Conservation (phyloP, 1,140 invertebrate species). For the Chymomyza costata region DNA sequence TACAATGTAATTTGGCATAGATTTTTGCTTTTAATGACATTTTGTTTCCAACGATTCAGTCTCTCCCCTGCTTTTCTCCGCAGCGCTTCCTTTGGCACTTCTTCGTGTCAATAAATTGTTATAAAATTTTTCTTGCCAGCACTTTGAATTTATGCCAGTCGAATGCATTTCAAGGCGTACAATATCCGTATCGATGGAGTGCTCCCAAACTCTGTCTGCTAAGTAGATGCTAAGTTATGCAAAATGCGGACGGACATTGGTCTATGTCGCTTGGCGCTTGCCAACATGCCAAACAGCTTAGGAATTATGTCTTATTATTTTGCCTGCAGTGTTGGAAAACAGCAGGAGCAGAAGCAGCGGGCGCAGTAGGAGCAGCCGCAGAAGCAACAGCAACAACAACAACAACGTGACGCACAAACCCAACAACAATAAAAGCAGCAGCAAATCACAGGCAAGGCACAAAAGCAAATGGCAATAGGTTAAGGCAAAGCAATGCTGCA, state of each 20-base stretch:
- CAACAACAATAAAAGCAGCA: background rate
- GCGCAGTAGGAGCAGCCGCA: slow-evolving; percentile 2
- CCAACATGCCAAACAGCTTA: slow-evolving; percentile 24
- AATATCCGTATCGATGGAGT: no score
- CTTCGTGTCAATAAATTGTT: no score
- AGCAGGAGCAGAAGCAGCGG: slow-evolving; percentile 1
- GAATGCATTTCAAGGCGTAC: no score
- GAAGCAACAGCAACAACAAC: slow-evolving; percentile 30
- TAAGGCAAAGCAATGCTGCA: no score
- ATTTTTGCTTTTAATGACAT: slow-evolving; percentile 57
- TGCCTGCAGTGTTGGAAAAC: slow-evolving; percentile 39
- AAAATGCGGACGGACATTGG: slow-evolving; percentile 24
- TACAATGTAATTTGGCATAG: slow-evolving; percentile 61
- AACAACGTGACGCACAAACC: slow-evolving; percentile 41
- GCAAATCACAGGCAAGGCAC: no score
- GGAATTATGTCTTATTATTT: slow-evolving; percentile 68
- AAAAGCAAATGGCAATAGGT: no score
- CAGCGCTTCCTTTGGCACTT: no score
- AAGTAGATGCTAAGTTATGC: slow-evolving; percentile 42
- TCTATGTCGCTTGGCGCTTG: background rate
- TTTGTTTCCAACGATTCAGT: background rate
- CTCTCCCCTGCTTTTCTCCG: no score
- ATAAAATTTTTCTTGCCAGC: no score
- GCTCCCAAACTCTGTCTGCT: background rate
- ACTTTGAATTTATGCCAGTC: no score